Percentiles rank a stretch among this genome's conserved stretches.
Evolutionary conservation across 1,140 invertebrate species (phyloP).

Genomic region (Megathymus violae): DNA sequence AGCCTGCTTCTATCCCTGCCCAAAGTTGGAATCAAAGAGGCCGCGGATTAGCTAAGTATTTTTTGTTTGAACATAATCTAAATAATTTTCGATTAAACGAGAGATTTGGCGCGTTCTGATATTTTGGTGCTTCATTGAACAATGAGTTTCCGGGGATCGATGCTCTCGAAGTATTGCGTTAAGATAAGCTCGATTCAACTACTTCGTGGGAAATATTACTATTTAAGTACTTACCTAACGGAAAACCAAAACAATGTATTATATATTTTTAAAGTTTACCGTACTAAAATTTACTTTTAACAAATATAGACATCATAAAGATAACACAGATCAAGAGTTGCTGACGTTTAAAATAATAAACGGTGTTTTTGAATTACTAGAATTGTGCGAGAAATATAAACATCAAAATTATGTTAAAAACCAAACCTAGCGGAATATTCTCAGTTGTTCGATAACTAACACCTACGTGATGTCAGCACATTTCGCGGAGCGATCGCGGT

Average conservation of each 20-base stretch:
- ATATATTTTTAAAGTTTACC: background rate
- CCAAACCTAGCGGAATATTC: constrained; percentile 52
- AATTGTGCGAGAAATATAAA: background rate
- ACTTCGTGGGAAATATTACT: constrained; percentile 49
- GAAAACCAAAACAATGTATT: background rate
- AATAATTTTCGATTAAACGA: constrained; percentile 74
- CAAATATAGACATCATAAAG: background rate
- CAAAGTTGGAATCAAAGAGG: constrained; percentile 65
- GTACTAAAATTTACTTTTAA: background rate
- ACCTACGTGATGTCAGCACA: constrained; percentile 76
- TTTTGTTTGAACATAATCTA: constrained; percentile 71
- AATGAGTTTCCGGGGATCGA: constrained; percentile 74
- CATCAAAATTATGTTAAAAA: constrained; percentile 14
- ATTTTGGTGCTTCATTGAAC: constrained; percentile 62
- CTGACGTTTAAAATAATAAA: constrained; percentile 8
- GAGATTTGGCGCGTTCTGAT: constrained; percentile 70
- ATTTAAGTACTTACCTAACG: constrained; percentile 25
- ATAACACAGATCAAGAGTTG: constrained; percentile 1
- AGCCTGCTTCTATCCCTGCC: constrained; percentile 60
- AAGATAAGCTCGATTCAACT: constrained; percentile 62
- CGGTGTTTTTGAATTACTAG: background rate
- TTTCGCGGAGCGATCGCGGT: constrained; percentile 73
- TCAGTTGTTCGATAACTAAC: constrained; percentile 62
- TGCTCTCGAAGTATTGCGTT: constrained; percentile 58
- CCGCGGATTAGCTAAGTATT: constrained; percentile 73